These are phyloP conservation scores for Chrosomus eos DNA, from an alignment of 2,797 vertebrate genomes.

Conservation along the genomic window DNA sequence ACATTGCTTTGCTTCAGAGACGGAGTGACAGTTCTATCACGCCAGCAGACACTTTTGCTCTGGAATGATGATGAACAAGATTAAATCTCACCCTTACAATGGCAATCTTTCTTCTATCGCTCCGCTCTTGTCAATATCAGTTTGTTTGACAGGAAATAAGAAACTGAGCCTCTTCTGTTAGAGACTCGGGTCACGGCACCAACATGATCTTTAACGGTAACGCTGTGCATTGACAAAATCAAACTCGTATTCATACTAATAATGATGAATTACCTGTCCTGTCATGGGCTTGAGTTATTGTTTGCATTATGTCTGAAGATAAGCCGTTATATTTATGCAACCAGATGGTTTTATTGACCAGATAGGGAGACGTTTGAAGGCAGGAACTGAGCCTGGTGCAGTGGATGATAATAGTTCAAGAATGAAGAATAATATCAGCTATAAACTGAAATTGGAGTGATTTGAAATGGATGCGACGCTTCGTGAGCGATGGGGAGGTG, in stretches of 20 bases:
- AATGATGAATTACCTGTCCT: conserved; percentile 8
- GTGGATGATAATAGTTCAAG: conserved; percentile 14
- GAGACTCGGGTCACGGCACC: conserved; percentile 29
- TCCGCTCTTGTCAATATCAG: conserved; percentile 9
- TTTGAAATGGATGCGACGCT: background rate
- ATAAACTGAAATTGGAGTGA: conserved; percentile 16
- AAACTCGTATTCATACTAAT: background rate
- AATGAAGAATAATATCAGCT: conserved; percentile 31
- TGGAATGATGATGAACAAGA: conserved; percentile 44
- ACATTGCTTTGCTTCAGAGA: background rate
- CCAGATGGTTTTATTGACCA: conserved; percentile 28
- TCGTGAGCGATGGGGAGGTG: conserved; percentile 5
- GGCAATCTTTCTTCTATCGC: conserved; percentile 4
- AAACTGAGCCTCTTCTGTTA: background rate
- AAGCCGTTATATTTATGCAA: conserved; percentile 14
- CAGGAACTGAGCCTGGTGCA: conserved; percentile 1
- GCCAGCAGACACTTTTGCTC: conserved; percentile 9
- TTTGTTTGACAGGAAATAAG: conserved; percentile 22
- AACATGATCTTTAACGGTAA: conserved; percentile 30
- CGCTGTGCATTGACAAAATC: background rate
- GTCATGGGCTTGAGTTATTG: background rate
- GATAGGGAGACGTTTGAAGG: background rate
- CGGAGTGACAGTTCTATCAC: conserved; percentile 34
- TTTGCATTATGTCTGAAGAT: conserved; percentile 1
- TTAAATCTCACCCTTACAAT: conserved; percentile 44